Evolutionary conservation across 2,113 vertebrate species (phyloP).

Genomic region (Genyomyrus donnyi): DNA sequence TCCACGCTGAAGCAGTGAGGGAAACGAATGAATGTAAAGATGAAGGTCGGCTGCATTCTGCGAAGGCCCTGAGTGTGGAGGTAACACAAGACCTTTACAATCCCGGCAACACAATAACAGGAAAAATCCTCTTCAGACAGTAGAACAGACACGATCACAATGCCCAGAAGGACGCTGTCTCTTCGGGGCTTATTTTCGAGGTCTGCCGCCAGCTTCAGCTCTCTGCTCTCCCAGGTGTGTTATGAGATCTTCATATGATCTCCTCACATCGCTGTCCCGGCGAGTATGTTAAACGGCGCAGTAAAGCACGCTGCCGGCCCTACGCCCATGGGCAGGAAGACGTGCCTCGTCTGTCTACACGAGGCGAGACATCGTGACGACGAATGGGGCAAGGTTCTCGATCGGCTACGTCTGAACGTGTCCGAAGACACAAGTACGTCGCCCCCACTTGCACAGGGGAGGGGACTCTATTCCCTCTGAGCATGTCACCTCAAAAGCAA

Average conservation of each 20-base stretch:
- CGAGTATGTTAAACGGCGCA: background rate
- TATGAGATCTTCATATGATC: background rate
- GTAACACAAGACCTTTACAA: background rate
- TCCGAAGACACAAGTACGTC: background rate
- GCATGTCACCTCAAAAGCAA: background rate
- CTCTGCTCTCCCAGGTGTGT: background rate
- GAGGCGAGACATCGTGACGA: background rate
- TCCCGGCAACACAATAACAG: background rate
- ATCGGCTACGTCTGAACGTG: background rate
- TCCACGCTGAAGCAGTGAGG: background rate
- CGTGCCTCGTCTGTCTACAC: background rate
- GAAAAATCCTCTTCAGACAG: background rate
- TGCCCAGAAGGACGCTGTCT: conserved; percentile 9
- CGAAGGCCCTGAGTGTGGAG: background rate
- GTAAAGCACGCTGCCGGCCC: background rate
- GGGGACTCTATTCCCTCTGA: background rate
- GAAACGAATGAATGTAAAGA: background rate
- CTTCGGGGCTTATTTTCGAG: background rate
- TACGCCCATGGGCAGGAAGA: background rate
- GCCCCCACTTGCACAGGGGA: background rate
- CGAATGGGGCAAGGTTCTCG: background rate
- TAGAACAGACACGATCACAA: conserved; percentile 1
- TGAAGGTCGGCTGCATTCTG: background rate
- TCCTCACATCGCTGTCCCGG: background rate
- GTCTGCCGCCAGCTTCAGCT: background rate